Evolutionary conservation across 2,888 invertebrate genomes (phyloP).

Genomic region (Cephus pygmeus): DNA sequence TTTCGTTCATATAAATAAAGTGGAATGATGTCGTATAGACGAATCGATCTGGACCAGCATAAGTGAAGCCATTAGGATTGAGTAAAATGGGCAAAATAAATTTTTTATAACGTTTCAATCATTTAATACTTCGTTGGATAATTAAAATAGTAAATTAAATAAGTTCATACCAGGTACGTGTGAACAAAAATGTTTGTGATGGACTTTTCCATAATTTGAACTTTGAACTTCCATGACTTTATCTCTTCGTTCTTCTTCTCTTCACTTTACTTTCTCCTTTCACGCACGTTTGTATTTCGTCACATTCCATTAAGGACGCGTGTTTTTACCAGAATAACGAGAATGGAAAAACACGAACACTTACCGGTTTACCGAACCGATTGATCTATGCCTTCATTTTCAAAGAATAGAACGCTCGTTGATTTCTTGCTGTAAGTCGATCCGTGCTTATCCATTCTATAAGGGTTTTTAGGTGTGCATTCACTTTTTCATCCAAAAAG

Average conservation of each 20-base stretch:
- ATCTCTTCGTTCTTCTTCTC: neutral
- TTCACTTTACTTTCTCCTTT: neutral
- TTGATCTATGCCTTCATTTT: neutral
- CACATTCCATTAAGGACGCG: neutral
- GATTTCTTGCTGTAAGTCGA: neutral
- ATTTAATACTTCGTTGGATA: neutral
- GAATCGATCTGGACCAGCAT: no score
- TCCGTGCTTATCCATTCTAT: neutral
- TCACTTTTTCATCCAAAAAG: neutral
- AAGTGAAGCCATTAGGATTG: no score
- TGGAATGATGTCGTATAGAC: no score
- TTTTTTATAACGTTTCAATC: neutral
- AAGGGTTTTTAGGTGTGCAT: neutral
- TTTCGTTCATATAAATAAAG: no score
- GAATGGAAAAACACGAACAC: neutral
- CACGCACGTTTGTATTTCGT: constrained; percentile 4
- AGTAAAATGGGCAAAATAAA: neutral
- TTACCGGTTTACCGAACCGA: neutral
- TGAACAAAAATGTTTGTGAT: neutral
- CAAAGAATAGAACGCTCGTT: neutral
- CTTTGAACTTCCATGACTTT: neutral
- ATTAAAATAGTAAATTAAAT: neutral
- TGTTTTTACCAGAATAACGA: neutral
- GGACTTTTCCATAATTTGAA: neutral
- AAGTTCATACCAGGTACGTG: neutral